Conservation (phyloP, 1,140 invertebrate species). For the Drosophila auraria region DNA sequence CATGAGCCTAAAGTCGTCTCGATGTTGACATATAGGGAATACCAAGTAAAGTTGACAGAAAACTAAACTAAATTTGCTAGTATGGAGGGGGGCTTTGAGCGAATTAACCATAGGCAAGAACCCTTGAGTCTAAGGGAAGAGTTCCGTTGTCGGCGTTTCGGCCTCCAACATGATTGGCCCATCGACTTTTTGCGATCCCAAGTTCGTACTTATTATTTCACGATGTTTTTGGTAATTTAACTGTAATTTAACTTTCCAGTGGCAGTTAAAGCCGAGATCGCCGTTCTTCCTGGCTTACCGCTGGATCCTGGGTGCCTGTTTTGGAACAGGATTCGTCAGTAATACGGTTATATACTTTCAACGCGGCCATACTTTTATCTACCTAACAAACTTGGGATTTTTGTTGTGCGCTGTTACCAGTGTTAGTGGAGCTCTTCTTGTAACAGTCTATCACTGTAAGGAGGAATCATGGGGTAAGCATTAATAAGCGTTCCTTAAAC, state of each 20-base stretch:
- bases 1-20: slow-evolving; percentile 32
- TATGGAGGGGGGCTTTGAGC: slow-evolving; percentile 6
- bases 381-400: slow-evolving; percentile 62
- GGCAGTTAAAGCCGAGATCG: slow-evolving; percentile 42
- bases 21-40: slow-evolving; percentile 1
- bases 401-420: slow-evolving; percentile 41
- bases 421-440: slow-evolving; percentile 34
- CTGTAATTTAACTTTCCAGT: slow-evolving; percentile 24
- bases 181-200: slow-evolving; percentile 57
- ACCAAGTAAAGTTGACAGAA: slow-evolving; percentile 4
- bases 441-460: slow-evolving; percentile 25
- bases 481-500: neutral
- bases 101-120: slow-evolving; percentile 2
- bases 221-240: too few species aligned
- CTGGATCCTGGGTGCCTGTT: slow-evolving; percentile 45
- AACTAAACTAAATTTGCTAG: neutral
- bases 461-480: slow-evolving; percentile 32
- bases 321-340: slow-evolving; percentile 17
- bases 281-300: slow-evolving; percentile 50
- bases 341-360: slow-evolving; percentile 6
- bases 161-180: slow-evolving; percentile 31
- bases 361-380: slow-evolving; percentile 47
- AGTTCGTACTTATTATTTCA: slow-evolving; percentile 25
- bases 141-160: neutral
- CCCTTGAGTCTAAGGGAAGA: slow-evolving; percentile 40